These are phyloP conservation scores for Caenorhabditis doughertyi DNA, from an alignment of 2,888 invertebrate genomes.

Conservation along the genomic window DNA sequence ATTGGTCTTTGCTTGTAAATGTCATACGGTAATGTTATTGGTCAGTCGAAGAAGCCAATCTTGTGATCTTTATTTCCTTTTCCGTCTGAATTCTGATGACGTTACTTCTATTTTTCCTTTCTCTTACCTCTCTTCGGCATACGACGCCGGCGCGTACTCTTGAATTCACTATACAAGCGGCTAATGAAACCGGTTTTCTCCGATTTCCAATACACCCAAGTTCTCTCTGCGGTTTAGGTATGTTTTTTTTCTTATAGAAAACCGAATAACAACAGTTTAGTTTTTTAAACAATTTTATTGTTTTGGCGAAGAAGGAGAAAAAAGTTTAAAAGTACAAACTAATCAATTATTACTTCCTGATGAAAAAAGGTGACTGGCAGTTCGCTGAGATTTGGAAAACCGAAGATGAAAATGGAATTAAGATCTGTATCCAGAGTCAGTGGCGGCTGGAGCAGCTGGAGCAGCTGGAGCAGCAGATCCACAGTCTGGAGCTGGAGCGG, in stretches of 20 bases:
- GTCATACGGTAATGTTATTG: constrained; percentile 4
- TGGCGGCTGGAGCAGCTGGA: constrained; percentile 44
- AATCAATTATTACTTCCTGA: constrained; percentile 54
- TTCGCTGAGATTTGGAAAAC: constrained; percentile 51
- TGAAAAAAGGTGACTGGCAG: constrained; percentile 54
- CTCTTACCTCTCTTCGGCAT: neutral
- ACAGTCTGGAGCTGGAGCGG: constrained; percentile 32
- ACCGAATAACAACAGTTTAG: neutral
- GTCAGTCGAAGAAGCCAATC: neutral
- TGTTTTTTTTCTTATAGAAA: constrained; percentile 1
- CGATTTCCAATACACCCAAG: neutral
- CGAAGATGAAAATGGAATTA: neutral
- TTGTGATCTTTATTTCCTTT: neutral
- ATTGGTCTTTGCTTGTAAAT: too few relatives aligned
- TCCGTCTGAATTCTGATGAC: neutral
- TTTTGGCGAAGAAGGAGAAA: neutral
- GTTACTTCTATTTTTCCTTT: neutral
- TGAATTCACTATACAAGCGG: constrained; percentile 31
- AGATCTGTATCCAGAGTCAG: constrained; percentile 62
- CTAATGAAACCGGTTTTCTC: constrained; percentile 41
- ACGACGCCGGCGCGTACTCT: constrained; percentile 8
- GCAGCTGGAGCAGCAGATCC: constrained; percentile 42
- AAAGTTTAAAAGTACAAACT: constrained; percentile 12
- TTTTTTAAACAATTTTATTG: constrained; percentile 17
- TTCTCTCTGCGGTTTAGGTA: neutral